These are phyloP conservation scores for Microdon myrmicae DNA, from an alignment of 2,888 invertebrate species.

Conservation along the genomic window DNA sequence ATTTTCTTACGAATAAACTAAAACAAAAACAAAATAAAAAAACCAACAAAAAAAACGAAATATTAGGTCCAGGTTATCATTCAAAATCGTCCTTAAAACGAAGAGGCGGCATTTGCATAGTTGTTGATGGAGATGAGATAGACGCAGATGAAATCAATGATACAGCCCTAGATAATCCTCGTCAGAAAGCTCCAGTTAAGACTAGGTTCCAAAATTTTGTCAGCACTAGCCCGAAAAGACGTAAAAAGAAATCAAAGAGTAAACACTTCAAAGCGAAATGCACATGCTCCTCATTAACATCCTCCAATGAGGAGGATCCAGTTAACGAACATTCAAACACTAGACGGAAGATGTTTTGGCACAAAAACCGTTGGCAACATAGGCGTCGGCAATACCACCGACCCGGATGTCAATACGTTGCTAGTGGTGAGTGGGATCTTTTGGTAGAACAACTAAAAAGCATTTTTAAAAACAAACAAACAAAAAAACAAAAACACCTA, in stretches of 20 bases:
- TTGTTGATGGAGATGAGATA: constrained; percentile 66
- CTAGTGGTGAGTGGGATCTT: constrained; percentile 63
- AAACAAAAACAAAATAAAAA: constrained; percentile 6
- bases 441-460: constrained; percentile 34
- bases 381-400: constrained; percentile 60
- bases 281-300: constrained; percentile 58
- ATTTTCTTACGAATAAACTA: constrained; percentile 1
- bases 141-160: constrained; percentile 62
- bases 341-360: constrained; percentile 62
- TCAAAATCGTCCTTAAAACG: constrained; percentile 64
- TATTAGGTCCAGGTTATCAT: constrained; percentile 50
- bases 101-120: constrained; percentile 67
- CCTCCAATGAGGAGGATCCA: constrained; percentile 53
- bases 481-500: constrained; percentile 18
- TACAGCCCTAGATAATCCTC: constrained; percentile 34
- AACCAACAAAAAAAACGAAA: constrained; percentile 7
- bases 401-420: constrained; percentile 65
- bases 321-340: constrained; percentile 54
- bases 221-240: constrained; percentile 50
- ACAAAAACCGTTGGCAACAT: constrained; percentile 60
- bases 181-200: constrained; percentile 40
- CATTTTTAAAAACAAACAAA: constrained; percentile 5
- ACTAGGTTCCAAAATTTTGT: constrained; percentile 44
- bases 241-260: constrained; percentile 40
- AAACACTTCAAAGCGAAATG: constrained; percentile 44